Percentiles rank a stretch among this genome's conserved stretches.
Conservation (phyloP, 1,140 invertebrate species). For the Dendroctonus ponderosae region DNA sequence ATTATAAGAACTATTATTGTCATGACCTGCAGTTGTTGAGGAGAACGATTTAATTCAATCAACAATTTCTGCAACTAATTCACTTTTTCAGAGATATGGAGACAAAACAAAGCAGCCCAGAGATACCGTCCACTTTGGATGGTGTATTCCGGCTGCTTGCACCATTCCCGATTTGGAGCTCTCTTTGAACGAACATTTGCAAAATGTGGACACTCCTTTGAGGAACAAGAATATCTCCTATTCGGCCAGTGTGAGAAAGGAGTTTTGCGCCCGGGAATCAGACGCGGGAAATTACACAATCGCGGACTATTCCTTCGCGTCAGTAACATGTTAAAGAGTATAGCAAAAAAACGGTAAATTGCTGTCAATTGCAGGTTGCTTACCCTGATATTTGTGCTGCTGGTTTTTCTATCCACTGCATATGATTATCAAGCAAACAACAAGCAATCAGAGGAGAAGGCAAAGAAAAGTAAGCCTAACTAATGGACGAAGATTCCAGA, state of each 20-base stretch:
- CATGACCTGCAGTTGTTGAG: conserved; percentile 1
- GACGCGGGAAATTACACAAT: conserved; percentile 44
- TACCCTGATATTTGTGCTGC: conserved; percentile 33
- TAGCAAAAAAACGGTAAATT: neutral
- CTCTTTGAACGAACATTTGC: conserved; percentile 51
- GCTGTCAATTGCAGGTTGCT: conserved; percentile 36
- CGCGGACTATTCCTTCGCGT: conserved; percentile 54
- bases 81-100: conserved; percentile 43
- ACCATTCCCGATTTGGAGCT: conserved; percentile 51
- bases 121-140: conserved; percentile 55
- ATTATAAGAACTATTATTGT: neutral
- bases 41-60: neutral
- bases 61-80: neutral
- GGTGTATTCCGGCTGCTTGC: conserved; percentile 58
- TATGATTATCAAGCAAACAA: conserved; percentile 39
- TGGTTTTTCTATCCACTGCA: conserved; percentile 41
- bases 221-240: conserved; percentile 51
- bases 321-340: conserved; percentile 16
- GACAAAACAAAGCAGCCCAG: conserved; percentile 49
- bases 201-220: conserved; percentile 50
- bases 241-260: conserved; percentile 42
- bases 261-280: conserved; percentile 47
- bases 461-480: conserved; percentile 38
- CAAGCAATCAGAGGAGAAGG: conserved; percentile 35
- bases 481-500: neutral